These are phyloP conservation scores for Macrotus californicus DNA, from an alignment of 2,113 vertebrate genomes.

Conservation along the genomic window DNA sequence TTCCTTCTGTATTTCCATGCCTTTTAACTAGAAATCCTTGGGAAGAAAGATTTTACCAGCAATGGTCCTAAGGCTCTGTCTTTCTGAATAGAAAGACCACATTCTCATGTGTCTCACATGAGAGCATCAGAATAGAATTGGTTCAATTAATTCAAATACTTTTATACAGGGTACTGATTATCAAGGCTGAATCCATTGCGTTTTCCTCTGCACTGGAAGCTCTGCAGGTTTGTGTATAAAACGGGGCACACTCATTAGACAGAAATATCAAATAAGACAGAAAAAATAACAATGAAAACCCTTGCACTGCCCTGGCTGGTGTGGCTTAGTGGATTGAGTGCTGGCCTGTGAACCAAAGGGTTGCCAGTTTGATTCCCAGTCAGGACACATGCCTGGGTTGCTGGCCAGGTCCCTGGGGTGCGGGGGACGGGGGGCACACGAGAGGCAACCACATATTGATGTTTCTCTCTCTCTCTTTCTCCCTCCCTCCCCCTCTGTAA, in stretches of 20 bases:
- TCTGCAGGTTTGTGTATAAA: neutral
- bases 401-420: too few relatives aligned
- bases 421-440: too few relatives aligned
- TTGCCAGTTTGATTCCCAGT: too few relatives aligned
- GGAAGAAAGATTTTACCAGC: neutral
- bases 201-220: neutral
- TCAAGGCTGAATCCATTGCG: neutral
- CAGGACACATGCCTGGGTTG: too few relatives aligned
- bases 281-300: neutral
- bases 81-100: neutral
- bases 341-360: too few relatives aligned
- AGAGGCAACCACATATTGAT: too few relatives aligned
- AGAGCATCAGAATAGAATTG: neutral
- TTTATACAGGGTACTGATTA: neutral
- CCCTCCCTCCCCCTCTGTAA: too few relatives aligned
- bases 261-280: neutral
- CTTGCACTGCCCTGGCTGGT: neutral
- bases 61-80: neutral
- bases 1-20: neutral
- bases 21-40: slow-evolving; percentile 28
- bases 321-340: too few relatives aligned
- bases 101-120: neutral
- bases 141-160: slow-evolving; percentile 14
- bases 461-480: too few relatives aligned
- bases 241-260: neutral